Evolutionary conservation across 2,113 vertebrate species (phyloP), one percentile per base, ranked within the genome.

Genomic region (Raja brachyura): DNA sequence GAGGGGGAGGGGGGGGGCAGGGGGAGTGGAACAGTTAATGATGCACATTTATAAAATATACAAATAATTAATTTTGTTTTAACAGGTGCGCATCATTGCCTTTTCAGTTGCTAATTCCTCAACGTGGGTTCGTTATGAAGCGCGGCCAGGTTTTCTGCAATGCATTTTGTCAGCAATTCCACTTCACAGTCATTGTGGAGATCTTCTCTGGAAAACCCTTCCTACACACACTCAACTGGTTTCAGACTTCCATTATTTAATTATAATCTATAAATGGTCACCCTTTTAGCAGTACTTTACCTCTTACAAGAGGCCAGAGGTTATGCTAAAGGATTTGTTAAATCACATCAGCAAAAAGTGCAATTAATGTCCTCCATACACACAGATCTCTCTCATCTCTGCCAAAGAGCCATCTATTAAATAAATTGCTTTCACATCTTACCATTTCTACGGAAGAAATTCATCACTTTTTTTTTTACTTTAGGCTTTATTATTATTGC

Each of bases 261-360:
- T 92, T 92, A 54, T 92, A 92, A 92, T 92, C 90, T 74, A 48
- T 92, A 92, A 92, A 92, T 92, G 90, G 90, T 92, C 90, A 92
- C 68, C 90, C 90, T 92, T 70, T 73, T 73, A 92, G 90, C 90
- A 92, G 66, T 73, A 70, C 20, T 92, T 92, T 92, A 73, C 39
- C 90, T 92, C 90, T 73, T 48, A 48, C 39, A 54, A 73, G 90
- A 92, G 90, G 66, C 68, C 31, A 73, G 39, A 74, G 90, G 90
- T 92, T 92, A 92, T 73, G 90, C 18, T 73, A 48, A 92, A 92
- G 68, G 90, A 92, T 92, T 92, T 73, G 90, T 92, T 92, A 92
- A 92, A 92, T 92, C 90, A 73, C 90, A 92, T 92, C 66, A 92
- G 66, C 90, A 92, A 92, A 90, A 92, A 92, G 22, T 92, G 90